Evolutionary conservation across 2,888 invertebrate genomes (phyloP), one percentile per base, ranked within the genome.

Genomic region (Aphidoletes aphidimyza): DNA sequence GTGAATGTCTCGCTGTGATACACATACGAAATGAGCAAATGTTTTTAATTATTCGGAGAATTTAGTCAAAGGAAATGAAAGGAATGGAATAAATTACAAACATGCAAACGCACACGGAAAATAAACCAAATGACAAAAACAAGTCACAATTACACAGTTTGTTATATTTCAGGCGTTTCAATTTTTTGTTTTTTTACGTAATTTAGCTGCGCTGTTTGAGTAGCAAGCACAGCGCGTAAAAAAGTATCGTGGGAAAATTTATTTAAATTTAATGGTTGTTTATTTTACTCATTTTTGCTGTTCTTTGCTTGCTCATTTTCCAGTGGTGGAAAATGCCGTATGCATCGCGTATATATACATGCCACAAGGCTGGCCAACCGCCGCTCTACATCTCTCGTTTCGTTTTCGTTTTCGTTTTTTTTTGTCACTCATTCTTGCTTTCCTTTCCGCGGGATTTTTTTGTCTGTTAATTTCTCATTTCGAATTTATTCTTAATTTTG

Each of bases 181-280:
- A 14, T 69, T 54, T 54, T 69, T 69, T n/a, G n/a, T n/a, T n/a
- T 6, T 81, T 81, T 81, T 22, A 81, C 22, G n/a, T 81, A 37
- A 81, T 81, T 81, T 37, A 81, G 81, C n/a, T 81, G 81, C 81
- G 11, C 37, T 81, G 6, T 81, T 78, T 36, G 26, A 30, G 59
- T 36, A 78, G 78, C 8, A 78, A 78, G 78, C 14, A 34, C 26
- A 36, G 36, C 9, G 30, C 22, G 26, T n/a, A 19, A 39, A 83
- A 45, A 42, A 30, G 83, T 14, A 42, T 83, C 83, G 83, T 83
- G 83, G 83, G 42, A 42, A 83, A 83, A 83, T 83, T 83, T 83
- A 83, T 83, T 83, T 83, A 83, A 83, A 83, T 83, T 83, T 83
- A 83, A 45, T 39, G 83, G 83, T 83, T 83, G 83, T 83, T 83